These are phyloP conservation scores for Mastomys coucha DNA, from an alignment of 2,113 vertebrate genomes.

Conservation along the genomic window DNA sequence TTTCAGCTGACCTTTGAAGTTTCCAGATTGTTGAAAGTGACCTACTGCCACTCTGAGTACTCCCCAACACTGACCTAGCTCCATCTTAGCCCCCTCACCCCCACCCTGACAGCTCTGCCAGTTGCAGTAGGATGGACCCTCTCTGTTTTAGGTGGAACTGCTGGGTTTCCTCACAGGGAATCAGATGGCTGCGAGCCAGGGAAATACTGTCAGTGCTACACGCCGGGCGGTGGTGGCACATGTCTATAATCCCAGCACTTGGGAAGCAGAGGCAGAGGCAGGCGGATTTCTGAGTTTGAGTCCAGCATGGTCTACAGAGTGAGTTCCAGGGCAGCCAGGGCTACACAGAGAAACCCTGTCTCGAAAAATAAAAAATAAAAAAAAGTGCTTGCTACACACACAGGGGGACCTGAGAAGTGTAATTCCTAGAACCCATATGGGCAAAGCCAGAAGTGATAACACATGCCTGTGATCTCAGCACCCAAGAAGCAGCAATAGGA, in stretches of 20 bases:
- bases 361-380: no score
- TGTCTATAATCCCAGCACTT: no score
- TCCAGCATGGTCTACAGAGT: no score
- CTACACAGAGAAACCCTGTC: no score
- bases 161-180: not conserved
- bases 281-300: no score
- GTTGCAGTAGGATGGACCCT: not conserved
- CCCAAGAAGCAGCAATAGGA: not conserved
- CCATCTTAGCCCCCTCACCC: not conserved
- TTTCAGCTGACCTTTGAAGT: not conserved
- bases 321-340: no score
- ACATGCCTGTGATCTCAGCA: not conserved
- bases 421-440: not conserved
- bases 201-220: not conserved
- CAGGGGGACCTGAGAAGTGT: not conserved
- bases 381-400: not conserved
- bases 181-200: no score
- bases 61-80: not conserved
- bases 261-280: no score
- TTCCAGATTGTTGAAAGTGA: not conserved
- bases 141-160: not conserved
- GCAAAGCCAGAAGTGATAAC: not conserved
- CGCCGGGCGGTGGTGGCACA: no score
- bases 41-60: not conserved
- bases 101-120: not conserved